These are phyloP conservation scores for Melipona bicolor DNA, from an alignment of 2,888 invertebrate species.

Conservation along the genomic window DNA sequence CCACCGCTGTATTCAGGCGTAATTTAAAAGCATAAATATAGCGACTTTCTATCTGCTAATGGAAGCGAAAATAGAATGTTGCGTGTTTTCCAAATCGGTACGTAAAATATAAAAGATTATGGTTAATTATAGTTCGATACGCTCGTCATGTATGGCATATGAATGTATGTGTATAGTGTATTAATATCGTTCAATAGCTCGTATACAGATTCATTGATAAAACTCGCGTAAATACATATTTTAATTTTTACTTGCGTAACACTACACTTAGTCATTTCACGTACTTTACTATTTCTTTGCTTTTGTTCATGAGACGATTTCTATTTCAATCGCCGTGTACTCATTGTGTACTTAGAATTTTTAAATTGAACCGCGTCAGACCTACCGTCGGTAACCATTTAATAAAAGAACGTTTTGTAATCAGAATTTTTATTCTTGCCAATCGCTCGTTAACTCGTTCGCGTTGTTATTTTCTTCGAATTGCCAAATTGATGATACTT, in stretches of 20 bases:
- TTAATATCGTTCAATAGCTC: not conserved
- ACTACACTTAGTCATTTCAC: constrained; percentile 18
- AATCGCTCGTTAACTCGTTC: not conserved
- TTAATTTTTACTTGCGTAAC: constrained; percentile 11
- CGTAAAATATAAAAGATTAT: not conserved
- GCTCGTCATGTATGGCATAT: not conserved
- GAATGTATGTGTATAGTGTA: not conserved
- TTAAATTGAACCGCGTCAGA: constrained; percentile 24
- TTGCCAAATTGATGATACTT: too few species aligned
- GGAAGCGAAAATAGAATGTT: not conserved
- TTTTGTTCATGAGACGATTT: constrained; percentile 19
- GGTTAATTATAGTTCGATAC: not conserved
- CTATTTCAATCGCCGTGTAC: constrained; percentile 41
- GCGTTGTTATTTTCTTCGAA: not conserved
- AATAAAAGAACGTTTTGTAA: not conserved
- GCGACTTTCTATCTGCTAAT: not conserved
- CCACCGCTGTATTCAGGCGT: constrained; percentile 17
- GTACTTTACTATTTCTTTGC: constrained; percentile 14
- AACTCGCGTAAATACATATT: not conserved
- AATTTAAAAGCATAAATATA: constrained; percentile 1
- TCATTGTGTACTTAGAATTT: constrained; percentile 39
- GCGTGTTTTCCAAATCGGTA: not conserved
- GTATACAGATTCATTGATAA: constrained; percentile 20
- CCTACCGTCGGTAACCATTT: constrained; percentile 38
- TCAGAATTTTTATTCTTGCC: not conserved